These are phyloP conservation scores for Eumerus sabulonum DNA, from an alignment of 2,888 invertebrate genomes.

Conservation along the genomic window DNA sequence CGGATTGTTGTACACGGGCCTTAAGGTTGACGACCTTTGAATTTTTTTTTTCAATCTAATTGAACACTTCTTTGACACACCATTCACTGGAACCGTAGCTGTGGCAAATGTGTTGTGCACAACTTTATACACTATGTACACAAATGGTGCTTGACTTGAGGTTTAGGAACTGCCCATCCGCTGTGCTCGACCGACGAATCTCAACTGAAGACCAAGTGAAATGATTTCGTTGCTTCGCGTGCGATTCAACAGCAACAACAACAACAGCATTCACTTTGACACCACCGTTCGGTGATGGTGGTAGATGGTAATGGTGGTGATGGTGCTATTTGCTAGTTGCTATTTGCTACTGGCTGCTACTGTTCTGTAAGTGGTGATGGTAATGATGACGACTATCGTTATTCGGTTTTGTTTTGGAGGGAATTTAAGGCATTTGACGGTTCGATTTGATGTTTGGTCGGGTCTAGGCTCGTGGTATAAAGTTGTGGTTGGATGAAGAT, in stretches of 20 bases:
- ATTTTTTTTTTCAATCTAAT: conserved; percentile 3
- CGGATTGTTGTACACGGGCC: no score
- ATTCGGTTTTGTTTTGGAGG: conserved; percentile 2
- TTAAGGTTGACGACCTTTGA: neutral
- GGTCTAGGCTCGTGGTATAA: conserved; percentile 12
- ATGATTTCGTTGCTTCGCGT: conserved; percentile 57
- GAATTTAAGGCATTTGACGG: conserved; percentile 40
- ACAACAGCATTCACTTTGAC: conserved; percentile 22
- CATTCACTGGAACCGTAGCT: no score
- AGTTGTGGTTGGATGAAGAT: neutral
- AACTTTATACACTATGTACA: conserved; percentile 27
- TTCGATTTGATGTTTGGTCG: conserved; percentile 22
- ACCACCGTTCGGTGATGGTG: conserved; percentile 4
- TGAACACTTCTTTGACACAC: conserved; percentile 16
- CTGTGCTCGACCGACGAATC: conserved; percentile 65
- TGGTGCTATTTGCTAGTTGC: conserved; percentile 43
- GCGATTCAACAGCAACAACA: conserved; percentile 42
- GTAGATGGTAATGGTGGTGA: conserved; percentile 12
- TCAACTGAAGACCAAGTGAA: conserved; percentile 58
- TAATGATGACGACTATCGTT: conserved; percentile 44
- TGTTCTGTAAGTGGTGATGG: conserved; percentile 14
- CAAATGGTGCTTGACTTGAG: conserved; percentile 11
- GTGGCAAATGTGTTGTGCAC: conserved; percentile 16
- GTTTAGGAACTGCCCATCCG: conserved; percentile 40
- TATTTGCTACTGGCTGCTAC: neutral